Conservation (phyloP, 1,140 invertebrate species). For the Saxidomus purpurata region DNA sequence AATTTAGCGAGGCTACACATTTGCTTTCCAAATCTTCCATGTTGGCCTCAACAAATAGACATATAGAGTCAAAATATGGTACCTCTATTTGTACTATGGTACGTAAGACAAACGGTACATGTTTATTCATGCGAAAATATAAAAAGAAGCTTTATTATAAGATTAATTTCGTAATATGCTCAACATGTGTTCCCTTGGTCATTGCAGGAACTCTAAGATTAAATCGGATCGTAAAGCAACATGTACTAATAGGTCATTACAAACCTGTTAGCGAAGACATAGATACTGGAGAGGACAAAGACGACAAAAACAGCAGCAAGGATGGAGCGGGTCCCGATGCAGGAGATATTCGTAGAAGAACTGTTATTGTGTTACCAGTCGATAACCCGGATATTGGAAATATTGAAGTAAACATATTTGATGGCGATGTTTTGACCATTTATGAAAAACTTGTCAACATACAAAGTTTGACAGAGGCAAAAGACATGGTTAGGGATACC, state of each 20-base stretch:
- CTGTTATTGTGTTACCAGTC: conserved; percentile 32
- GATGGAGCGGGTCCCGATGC: not conserved
- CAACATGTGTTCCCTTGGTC: too few species aligned
- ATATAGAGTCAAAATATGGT: too few species aligned
- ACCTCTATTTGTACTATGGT: too few species aligned
- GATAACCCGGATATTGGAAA: conserved; percentile 42
- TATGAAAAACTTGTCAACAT: conserved; percentile 23
- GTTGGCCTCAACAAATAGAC: too few species aligned
- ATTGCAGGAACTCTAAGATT: conserved; percentile 37
- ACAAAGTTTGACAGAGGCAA: not conserved
- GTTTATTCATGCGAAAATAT: too few species aligned
- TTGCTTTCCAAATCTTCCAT: too few species aligned
- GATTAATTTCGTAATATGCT: too few species aligned
- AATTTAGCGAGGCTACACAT: too few species aligned
- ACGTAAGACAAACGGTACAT: too few species aligned
- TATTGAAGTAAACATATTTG: conserved; percentile 5
- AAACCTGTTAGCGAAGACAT: not conserved
- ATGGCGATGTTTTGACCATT: not conserved
- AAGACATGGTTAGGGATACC: not conserved
- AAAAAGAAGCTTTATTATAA: too few species aligned
- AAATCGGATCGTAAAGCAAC: conserved; percentile 42
- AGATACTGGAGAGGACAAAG: not conserved
- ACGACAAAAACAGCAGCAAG: not conserved
- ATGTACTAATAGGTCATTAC: conserved; percentile 48
- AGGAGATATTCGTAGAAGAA: not conserved